Evolutionary conservation across 1,140 invertebrate species (phyloP), one percentile per base, ranked within the genome.

Genomic region (Bombus breviceps): DNA sequence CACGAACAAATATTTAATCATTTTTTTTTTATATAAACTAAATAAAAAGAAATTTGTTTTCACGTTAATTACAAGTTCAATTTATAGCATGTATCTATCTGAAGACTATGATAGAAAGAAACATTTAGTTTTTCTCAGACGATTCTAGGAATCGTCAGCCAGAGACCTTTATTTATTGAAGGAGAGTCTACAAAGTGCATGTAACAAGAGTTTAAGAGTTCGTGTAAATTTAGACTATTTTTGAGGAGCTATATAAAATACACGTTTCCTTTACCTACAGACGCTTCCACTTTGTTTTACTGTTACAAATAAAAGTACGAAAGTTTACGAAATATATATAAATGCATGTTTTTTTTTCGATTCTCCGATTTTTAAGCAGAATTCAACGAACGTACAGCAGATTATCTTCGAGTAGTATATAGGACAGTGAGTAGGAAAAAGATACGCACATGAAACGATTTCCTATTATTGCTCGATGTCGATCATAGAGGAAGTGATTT

Each of bases 381-480:
- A 69, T 43, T 84, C 83, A 84, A 84, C 76, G 83, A 84, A 79
- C 64, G n/a, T 62, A 62, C n/a, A 18, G 37, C 32, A 18, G 39
- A 78, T 69, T 15, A 78, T 41, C 8, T 62, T 72, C 37, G 68
- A 76, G 8, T 79, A 59, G 53, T 81, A 57, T 62, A 28, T 39
- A 15, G n/a, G 62, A 85, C 28, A 68, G 37, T 5, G 28, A 59
- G 41, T 83, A 69, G 57, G 57, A 74, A 80, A 41, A 84, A 85
- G 71, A 68, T 71, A 79, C 90, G 80, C 83, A 91, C 87, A 81
- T 25, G 37, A 71, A 80, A 47, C 71, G 72, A 78, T 79, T 86
- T 86, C 76, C 75, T 78, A 78, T 79, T 43, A 78, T 87, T 69
- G 53, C 80, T 85, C 75, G 82, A 77, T 80, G 71, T 82, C 81